These are phyloP conservation scores for Netelia inedita DNA, from an alignment of 2,888 invertebrate species.

Conservation along the genomic window DNA sequence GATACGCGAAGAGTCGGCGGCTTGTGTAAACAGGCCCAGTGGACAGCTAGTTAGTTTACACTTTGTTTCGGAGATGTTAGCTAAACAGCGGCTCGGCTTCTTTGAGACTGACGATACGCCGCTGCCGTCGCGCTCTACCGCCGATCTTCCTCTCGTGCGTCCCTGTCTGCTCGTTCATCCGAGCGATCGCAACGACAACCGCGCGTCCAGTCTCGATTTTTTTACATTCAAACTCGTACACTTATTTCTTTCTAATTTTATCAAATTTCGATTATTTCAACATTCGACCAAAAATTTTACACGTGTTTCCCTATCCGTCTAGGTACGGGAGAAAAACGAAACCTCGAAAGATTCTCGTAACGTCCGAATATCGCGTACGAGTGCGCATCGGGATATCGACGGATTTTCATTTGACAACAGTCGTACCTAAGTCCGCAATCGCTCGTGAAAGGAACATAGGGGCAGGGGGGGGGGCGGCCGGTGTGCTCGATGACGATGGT, in stretches of 20 bases:
- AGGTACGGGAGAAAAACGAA: neutral
- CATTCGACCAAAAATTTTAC: too few species aligned
- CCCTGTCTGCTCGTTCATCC: neutral
- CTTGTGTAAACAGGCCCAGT: slow-evolving; percentile 79
- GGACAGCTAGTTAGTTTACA: slow-evolving; percentile 83
- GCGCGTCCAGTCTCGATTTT: too few species aligned
- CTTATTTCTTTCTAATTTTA: too few species aligned
- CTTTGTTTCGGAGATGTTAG: slow-evolving; percentile 83
- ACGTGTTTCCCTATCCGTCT: too few species aligned
- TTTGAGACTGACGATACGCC: slow-evolving; percentile 75
- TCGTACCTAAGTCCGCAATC: neutral
- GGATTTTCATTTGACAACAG: neutral
- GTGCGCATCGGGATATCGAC: slow-evolving; percentile 7
- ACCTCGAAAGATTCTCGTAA: neutral
- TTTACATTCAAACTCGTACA: too few species aligned
- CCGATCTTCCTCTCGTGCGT: neutral
- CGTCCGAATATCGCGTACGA: neutral
- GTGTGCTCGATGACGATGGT: neutral
- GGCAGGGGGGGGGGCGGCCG: too few species aligned
- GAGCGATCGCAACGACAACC: neutral
- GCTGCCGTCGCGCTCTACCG: slow-evolving; percentile 61
- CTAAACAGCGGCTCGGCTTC: slow-evolving; percentile 79
- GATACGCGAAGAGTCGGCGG: slow-evolving; percentile 66
- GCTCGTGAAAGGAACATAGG: neutral
- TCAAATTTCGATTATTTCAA: too few species aligned